These are phyloP conservation scores for Bombus difficillimus DNA, from an alignment of 1,140 invertebrate genomes.

Conservation along the genomic window DNA sequence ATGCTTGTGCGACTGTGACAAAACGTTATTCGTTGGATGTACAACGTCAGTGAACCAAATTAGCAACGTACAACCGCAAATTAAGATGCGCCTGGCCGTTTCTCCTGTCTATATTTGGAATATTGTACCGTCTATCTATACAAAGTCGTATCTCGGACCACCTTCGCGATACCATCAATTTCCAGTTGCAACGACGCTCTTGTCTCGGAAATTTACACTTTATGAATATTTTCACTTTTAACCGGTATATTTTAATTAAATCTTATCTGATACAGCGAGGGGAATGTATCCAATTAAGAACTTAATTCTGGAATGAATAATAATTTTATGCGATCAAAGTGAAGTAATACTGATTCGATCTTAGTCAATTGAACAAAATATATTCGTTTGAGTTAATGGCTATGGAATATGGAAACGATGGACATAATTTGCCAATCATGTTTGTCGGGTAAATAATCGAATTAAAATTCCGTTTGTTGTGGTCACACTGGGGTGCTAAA, in stretches of 20 bases:
- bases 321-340: background rate
- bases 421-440: background rate
- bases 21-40: slow-evolving; percentile 54
- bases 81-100: slow-evolving; percentile 58
- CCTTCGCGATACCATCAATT: slow-evolving; percentile 35
- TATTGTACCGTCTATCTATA: background rate
- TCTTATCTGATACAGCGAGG: background rate
- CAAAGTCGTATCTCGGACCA: slow-evolving; percentile 29
- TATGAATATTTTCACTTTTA: background rate
- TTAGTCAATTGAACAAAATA: background rate
- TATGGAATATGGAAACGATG: background rate
- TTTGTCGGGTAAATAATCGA: background rate
- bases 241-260: background rate
- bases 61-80: slow-evolving; percentile 67
- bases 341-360: background rate
- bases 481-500: background rate
- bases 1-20: slow-evolving; percentile 22
- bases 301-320: background rate
- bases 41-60: slow-evolving; percentile 61
- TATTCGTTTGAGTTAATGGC: background rate
- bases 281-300: background rate
- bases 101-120: background rate
- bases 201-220: background rate
- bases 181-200: background rate
- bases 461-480: slow-evolving; percentile 2